Conservation (phyloP, 2,888 invertebrate genomes). For the Limnephilus rhombicus region DNA sequence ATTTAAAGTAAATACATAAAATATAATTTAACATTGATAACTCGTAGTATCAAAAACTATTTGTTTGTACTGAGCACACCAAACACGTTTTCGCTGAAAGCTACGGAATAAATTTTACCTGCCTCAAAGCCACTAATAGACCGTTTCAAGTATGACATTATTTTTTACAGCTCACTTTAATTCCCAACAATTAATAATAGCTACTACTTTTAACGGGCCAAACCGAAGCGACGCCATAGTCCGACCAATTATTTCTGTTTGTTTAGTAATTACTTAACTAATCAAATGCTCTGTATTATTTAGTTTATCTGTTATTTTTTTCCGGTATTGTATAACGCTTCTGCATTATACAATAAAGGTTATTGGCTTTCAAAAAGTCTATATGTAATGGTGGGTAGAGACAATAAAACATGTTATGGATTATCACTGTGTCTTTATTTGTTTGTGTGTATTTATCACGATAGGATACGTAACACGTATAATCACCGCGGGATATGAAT, state of each 20-base stretch:
- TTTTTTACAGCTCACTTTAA: neutral
- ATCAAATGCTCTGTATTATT: neutral
- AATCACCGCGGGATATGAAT: too few species aligned
- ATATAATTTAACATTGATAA: too few species aligned
- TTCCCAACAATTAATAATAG: too few species aligned
- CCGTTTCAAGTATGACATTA: neutral
- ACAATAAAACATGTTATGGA: too few species aligned
- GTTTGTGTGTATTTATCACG: too few species aligned
- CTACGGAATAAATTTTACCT: neutral
- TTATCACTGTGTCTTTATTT: too few species aligned
- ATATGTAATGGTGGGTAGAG: too few species aligned
- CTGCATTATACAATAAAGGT: neutral
- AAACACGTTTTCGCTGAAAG: neutral
- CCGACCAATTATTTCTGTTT: conserved; percentile 18
- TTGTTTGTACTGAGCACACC: neutral
- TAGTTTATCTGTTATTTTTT: neutral
- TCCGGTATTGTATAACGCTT: neutral
- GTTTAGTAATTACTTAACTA: conserved; percentile 28
- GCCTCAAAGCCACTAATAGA: neutral
- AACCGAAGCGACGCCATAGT: neutral
- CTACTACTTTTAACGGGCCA: too few species aligned
- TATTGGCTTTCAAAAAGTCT: neutral
- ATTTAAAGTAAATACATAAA: too few species aligned
- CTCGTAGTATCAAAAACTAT: too few species aligned
- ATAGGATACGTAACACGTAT: too few species aligned